Base-by-base conservation (phyloP, 1,140 invertebrate species). In the Tetragnatha versicolor region DNA sequence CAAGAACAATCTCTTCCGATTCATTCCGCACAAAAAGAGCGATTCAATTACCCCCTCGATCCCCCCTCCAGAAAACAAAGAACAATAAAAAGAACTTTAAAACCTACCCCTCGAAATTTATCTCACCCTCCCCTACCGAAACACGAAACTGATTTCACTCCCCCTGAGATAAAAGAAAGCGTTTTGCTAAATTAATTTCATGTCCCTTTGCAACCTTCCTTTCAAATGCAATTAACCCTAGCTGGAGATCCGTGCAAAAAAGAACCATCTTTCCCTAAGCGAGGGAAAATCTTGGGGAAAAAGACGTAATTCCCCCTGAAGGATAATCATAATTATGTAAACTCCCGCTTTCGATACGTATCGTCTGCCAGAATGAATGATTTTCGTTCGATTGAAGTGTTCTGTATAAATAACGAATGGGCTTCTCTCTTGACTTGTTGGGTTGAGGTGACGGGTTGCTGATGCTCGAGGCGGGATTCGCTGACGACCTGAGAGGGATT, bases 321-420 rank as follows among this genome's bases (percentile, higher is more conserved):
- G 66, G 66, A 69, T 69, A 69, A 69, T 69, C 66, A 69, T 69
- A 69, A 69, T 69, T 69, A 69, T 69, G 66, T 69, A 69, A 53
- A 69, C 66, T 27, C 47, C 10, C 63, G 3, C 25, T 20, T 29
- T 49, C 47, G 10, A 53, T 69, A 53, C 22, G 53, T 69, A 45
- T 69, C 66, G 14, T 53, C 47, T 35, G 14, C 20, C 2, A n/a
- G n/a, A n/a, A n/a, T n/a, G n/a, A n/a, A n/a, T n/a, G n/a, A n/a
- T n/a, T n/a, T n/a, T n/a, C n/a, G n/a, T n/a, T n/a, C n/a, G n/a
- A n/a, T n/a, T n/a, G n/a, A n/a, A n/a, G n/a, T n/a, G n/a, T n/a
- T n/a, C n/a, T n/a, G n/a, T n/a, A n/a, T n/a, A n/a, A n/a, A n/a
- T n/a, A n/a, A n/a, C n/a, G n/a, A n/a, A n/a, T n/a, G n/a, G n/a